phyloP scores from a whole-genome alignment of 2,797 vertebrate genomes.

The Sebastes matsubarae region DNA sequence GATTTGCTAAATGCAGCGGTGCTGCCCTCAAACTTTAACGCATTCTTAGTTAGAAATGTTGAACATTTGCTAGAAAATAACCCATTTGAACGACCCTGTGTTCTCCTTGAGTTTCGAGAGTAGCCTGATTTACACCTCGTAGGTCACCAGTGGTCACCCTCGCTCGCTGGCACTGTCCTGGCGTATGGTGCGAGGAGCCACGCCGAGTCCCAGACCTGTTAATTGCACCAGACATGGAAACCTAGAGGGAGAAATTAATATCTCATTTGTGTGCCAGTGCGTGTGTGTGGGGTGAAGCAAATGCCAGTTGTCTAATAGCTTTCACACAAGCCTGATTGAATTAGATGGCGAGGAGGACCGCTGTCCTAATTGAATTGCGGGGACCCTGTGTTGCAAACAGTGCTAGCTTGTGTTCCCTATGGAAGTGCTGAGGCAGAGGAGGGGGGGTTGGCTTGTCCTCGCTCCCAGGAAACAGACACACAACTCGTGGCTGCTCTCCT shows the following conservation, averaged over 20 bases:
- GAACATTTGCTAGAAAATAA: constrained; percentile 13
- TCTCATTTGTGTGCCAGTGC: constrained; percentile 76
- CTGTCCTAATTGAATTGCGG: constrained; percentile 83
- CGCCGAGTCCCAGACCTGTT: constrained; percentile 66
- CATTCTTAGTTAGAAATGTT: constrained; percentile 5
- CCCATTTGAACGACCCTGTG: constrained; percentile 22
- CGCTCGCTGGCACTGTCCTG: constrained; percentile 35
- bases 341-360: constrained; percentile 75
- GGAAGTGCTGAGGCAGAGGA: constrained; percentile 42
- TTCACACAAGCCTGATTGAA: constrained; percentile 86
- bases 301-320: constrained; percentile 85
- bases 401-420: constrained; percentile 63
- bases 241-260: constrained; percentile 79
- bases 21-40: neutral
- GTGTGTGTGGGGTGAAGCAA: constrained; percentile 68
- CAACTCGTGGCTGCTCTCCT: constrained; percentile 51
- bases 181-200: constrained; percentile 50
- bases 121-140: constrained; percentile 57
- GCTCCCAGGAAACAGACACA: constrained; percentile 39
- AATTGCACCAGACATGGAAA: constrained; percentile 77
- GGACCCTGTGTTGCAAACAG: constrained; percentile 77
- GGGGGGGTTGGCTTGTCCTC: constrained; percentile 21
- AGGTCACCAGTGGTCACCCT: constrained; percentile 52
- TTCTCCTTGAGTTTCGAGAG: constrained; percentile 36
- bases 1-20: neutral